Percentiles rank a stretch among this genome's conserved stretches.
phyloP scores from a whole-genome alignment of 2,797 vertebrate species.

The Cuculus canorus region DNA sequence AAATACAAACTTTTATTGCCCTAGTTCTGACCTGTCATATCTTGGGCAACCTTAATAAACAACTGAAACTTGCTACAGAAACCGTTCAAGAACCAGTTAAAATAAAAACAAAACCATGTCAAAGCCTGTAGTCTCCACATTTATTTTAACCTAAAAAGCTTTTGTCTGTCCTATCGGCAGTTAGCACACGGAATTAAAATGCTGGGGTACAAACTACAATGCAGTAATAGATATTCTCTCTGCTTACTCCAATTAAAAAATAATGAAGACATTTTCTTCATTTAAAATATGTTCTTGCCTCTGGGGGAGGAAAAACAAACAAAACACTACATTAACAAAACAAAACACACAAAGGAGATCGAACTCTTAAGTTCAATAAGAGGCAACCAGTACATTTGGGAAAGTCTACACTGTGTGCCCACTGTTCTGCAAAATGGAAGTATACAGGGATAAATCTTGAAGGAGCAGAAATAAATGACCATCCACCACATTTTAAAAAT shows the following conservation, averaged over 20 bases:
- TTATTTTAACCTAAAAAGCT: background rate
- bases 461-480: background rate
- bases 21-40: background rate
- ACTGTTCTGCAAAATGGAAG: background rate
- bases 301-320: background rate
- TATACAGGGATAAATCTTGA: background rate
- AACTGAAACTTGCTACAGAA: background rate
- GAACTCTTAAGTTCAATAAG: background rate
- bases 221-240: background rate
- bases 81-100: background rate
- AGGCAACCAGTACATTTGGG: background rate
- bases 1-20: slow-evolving; percentile 38
- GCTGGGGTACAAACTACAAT: background rate
- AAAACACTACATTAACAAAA: background rate
- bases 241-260: background rate
- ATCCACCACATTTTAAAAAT: background rate
- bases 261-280: background rate
- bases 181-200: background rate
- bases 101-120: background rate
- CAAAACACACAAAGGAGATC: background rate
- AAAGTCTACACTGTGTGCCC: background rate
- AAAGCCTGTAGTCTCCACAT: background rate
- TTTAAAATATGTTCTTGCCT: background rate
- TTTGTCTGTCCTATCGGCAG: background rate
- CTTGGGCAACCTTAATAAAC: background rate